Conservation (phyloP, 2,113 vertebrate genomes). For the Canis aureus region DNA sequence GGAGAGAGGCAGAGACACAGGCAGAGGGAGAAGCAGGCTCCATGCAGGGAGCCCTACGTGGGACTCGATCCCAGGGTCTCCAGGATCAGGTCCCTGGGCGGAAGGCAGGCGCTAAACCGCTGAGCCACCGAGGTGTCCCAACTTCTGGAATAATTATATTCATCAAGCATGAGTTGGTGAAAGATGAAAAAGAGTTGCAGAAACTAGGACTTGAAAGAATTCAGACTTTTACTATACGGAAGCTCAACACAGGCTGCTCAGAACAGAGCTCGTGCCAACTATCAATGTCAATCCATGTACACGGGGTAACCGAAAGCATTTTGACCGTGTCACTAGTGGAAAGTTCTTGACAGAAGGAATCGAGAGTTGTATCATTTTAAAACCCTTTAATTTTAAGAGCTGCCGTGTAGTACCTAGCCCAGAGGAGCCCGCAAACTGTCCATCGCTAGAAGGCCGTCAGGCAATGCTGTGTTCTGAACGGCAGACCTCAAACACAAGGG, state of each 20-base stretch:
- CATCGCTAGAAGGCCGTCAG: neutral
- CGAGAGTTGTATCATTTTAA: neutral
- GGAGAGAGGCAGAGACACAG: no score
- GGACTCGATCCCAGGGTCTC: no score
- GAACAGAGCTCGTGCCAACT: neutral
- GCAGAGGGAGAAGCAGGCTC: no score
- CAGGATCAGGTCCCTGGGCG: no score
- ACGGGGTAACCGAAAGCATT: neutral
- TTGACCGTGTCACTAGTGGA: neutral
- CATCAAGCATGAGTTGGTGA: neutral
- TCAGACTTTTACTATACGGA: neutral
- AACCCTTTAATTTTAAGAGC: neutral
- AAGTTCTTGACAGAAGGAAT: conserved; percentile 37
- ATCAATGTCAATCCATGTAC: neutral
- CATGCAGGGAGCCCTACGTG: no score
- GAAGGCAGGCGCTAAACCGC: no score
- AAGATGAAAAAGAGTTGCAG: neutral
- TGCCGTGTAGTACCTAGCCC: neutral
- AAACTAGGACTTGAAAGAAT: conserved; percentile 31
- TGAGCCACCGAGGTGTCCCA: neutral
- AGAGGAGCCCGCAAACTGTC: conserved; percentile 26
- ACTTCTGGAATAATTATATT: neutral
- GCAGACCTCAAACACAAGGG: neutral
- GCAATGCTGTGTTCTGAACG: neutral
- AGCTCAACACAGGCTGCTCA: neutral